Conservation (phyloP, 2,888 invertebrate genomes). For the Acleris laterana region DNA sequence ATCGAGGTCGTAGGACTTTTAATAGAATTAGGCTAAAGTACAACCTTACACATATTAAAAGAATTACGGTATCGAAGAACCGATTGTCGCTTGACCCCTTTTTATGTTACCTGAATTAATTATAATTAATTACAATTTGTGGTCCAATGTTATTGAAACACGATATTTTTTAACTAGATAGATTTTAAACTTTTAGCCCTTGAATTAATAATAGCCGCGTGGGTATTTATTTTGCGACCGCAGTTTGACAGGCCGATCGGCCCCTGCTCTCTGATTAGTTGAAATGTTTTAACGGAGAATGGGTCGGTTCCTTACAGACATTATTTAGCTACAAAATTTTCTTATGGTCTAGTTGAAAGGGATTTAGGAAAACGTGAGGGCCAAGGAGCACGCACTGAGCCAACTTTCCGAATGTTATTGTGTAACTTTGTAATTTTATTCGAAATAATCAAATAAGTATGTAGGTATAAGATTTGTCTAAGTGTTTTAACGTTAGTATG, state of each 20-base stretch:
- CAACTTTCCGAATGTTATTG: conserved; percentile 22
- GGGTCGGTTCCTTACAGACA: neutral
- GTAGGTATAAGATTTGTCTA: conserved; percentile 16
- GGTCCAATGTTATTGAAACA: conserved; percentile 84
- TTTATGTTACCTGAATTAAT: conserved; percentile 84
- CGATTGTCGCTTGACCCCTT: conserved; percentile 53
- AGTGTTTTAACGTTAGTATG: neutral
- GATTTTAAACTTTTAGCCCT: conserved; percentile 71
- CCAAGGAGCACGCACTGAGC: conserved; percentile 32
- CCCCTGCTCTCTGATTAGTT: conserved; percentile 12
- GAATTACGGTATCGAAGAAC: neutral
- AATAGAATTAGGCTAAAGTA: too few species aligned
- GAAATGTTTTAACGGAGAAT: neutral
- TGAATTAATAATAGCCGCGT: conserved; percentile 37
- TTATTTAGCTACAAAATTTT: conserved; percentile 16
- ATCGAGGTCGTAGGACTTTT: too few species aligned
- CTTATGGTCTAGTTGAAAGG: conserved; percentile 16
- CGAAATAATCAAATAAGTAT: conserved; percentile 33
- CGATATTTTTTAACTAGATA: conserved; percentile 79
- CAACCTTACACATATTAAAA: too few species aligned
- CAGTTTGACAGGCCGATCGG: conserved; percentile 7
- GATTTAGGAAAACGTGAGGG: conserved; percentile 6
- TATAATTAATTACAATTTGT: conserved; percentile 82
- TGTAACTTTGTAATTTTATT: conserved; percentile 33
- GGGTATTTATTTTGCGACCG: neutral